These are phyloP conservation scores for Melanostoma mellinum DNA, from an alignment of 2,888 invertebrate species.

Conservation along the genomic window DNA sequence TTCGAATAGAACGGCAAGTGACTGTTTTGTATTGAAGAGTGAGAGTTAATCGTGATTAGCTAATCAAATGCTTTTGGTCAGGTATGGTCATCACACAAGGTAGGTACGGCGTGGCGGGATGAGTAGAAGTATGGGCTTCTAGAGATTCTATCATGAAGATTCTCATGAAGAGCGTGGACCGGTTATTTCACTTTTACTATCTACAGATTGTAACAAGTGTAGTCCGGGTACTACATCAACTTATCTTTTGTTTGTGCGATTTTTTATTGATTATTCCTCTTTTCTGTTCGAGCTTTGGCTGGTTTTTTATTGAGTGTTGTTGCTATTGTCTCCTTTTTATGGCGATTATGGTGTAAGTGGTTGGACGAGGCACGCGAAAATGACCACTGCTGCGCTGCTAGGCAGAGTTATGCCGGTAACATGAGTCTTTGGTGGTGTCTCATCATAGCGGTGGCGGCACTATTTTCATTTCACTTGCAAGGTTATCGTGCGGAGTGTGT, in stretches of 20 bases:
- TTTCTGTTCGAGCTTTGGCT: constrained; percentile 25
- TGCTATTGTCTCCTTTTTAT: constrained; percentile 19
- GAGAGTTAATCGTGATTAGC: constrained; percentile 65
- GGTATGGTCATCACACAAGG: constrained; percentile 56
- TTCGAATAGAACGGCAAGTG: neutral
- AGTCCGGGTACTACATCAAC: constrained; percentile 65
- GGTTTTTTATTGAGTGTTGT: neutral
- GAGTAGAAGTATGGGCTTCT: constrained; percentile 13
- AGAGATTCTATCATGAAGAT: constrained; percentile 47
- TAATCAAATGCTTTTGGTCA: constrained; percentile 63
- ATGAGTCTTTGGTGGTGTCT: constrained; percentile 49
- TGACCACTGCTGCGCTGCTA: constrained; percentile 29
- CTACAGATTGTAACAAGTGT: constrained; percentile 72
- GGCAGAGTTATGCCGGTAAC: constrained; percentile 41
- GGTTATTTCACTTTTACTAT: constrained; percentile 73
- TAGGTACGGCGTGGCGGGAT: neutral
- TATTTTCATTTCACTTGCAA: constrained; percentile 60
- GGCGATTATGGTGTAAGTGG: constrained; percentile 27
- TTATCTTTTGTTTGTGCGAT: constrained; percentile 28
- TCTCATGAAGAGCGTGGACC: constrained; percentile 57
- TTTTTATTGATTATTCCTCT: constrained; percentile 37
- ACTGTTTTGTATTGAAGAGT: constrained; percentile 52
- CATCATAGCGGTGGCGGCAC: constrained; percentile 42
- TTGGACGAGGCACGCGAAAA: constrained; percentile 10
- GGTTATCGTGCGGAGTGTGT: constrained; percentile 50